Evolutionary conservation across 1,140 invertebrate species (phyloP).

Genomic region (Nasonia giraulti): DNA sequence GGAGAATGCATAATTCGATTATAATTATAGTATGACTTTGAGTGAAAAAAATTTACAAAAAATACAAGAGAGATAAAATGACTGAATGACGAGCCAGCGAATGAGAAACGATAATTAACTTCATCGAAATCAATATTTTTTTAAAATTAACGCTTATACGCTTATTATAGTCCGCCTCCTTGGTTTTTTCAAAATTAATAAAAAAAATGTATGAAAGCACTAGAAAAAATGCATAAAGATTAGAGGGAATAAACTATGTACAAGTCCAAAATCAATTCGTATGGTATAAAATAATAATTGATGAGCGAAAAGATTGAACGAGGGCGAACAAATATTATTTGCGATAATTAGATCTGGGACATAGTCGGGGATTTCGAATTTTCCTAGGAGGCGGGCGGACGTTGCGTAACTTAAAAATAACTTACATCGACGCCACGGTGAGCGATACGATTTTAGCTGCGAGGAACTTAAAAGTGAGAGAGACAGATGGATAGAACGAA

Average conservation of each 20-base stretch:
- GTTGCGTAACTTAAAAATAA: conserved; percentile 57
- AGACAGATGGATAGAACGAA: conserved; percentile 43
- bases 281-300: conserved; percentile 34
- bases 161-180: conserved; percentile 26
- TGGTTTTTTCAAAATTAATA: conserved; percentile 24
- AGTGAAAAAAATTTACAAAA: neutral
- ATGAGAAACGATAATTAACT: conserved; percentile 36
- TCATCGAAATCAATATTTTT: conserved; percentile 26
- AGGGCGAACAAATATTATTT: conserved; percentile 35
- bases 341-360: conserved; percentile 39
- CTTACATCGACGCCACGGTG: conserved; percentile 48
- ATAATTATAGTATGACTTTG: neutral
- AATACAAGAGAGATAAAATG: conserved; percentile 33
- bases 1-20: conserved; percentile 17
- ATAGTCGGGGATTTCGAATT: conserved; percentile 41
- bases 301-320: conserved; percentile 7
- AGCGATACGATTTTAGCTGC: conserved; percentile 45
- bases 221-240: neutral
- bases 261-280: neutral
- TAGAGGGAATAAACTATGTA: neutral
- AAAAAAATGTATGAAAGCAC: conserved; percentile 24
- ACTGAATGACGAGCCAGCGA: conserved; percentile 20
- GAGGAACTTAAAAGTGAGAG: conserved; percentile 38
- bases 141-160: conserved; percentile 44
- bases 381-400: conserved; percentile 35